Evolutionary conservation across 2,113 vertebrate genomes (phyloP).

Genomic region (Monopterus albus): DNA sequence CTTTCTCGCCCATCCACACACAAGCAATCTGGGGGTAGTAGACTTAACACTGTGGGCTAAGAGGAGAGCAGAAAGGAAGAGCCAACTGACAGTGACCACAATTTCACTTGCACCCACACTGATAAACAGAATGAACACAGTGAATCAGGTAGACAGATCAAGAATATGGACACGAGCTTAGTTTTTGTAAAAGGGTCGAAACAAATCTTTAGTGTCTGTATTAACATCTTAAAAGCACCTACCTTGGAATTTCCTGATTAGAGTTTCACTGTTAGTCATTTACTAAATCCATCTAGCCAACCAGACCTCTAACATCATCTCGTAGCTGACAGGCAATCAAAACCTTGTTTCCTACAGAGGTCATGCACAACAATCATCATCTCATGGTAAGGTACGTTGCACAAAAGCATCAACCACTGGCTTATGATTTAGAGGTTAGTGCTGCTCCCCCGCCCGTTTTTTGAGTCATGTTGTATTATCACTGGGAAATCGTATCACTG

Average conservation of each 20-base stretch:
- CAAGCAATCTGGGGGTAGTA: not conserved
- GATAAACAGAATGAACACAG: not conserved
- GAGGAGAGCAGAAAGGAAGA: slow-evolving; percentile 7
- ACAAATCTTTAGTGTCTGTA: slow-evolving; percentile 3
- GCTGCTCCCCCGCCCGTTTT: not conserved
- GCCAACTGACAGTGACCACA: slow-evolving; percentile 32
- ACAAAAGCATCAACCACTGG: not conserved
- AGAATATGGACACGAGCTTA: not conserved
- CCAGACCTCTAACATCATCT: slow-evolving; percentile 1
- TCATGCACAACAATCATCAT: not conserved
- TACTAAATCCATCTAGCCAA: slow-evolving; percentile 35
- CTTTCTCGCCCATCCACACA: not conserved
- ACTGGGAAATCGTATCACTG: slow-evolving; percentile 15
- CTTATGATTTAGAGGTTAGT: not conserved
- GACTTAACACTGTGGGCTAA: slow-evolving; percentile 1
- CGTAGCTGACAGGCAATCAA: not conserved
- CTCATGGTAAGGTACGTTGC: not conserved
- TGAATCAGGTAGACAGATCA: not conserved
- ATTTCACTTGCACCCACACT: not conserved
- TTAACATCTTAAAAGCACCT: slow-evolving; percentile 16
- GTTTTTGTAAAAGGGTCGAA: not conserved
- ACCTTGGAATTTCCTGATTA: not conserved
- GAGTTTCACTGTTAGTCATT: not conserved
- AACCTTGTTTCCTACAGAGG: not conserved
- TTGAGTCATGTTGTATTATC: not conserved